phyloP scores from a whole-genome alignment of 2,797 vertebrate species.

The Podargus strigoides region DNA sequence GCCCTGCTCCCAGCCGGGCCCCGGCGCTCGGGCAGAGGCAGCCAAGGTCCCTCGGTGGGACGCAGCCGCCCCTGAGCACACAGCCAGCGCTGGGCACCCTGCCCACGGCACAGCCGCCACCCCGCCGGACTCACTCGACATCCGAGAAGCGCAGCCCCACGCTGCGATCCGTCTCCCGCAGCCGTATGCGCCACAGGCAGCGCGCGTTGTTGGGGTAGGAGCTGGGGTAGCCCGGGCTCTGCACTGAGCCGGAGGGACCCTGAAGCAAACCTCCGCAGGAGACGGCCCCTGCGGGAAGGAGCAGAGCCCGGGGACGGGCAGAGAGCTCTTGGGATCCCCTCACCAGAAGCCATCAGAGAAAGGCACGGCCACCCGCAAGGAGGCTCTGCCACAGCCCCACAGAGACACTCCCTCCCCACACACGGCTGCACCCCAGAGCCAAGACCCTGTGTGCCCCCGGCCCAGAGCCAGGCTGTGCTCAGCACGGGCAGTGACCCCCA shows the following conservation, averaged over 20 bases:
- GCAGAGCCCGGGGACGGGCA: accelerated
- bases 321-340: background rate
- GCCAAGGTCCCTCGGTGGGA: accelerated
- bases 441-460: no score
- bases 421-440: no score
- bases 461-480: no score
- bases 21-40: accelerated
- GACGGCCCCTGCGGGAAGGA: accelerated
- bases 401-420: no score
- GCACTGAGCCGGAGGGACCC: background rate
- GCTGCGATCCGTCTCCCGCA: accelerated
- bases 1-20: background rate
- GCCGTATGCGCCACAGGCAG: background rate
- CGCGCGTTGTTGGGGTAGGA: background rate
- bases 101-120: no score
- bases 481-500: no score
- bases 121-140: background rate
- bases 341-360: accelerated
- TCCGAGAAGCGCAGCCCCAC: background rate
- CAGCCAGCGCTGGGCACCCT: no score
- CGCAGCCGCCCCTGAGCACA: accelerated
- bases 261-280: background rate
- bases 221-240: background rate
- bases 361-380: no score
- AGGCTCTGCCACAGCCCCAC: no score